These are phyloP conservation scores for Tetragnatha montana DNA, from an alignment of 2,888 invertebrate genomes.

Conservation along the genomic window DNA sequence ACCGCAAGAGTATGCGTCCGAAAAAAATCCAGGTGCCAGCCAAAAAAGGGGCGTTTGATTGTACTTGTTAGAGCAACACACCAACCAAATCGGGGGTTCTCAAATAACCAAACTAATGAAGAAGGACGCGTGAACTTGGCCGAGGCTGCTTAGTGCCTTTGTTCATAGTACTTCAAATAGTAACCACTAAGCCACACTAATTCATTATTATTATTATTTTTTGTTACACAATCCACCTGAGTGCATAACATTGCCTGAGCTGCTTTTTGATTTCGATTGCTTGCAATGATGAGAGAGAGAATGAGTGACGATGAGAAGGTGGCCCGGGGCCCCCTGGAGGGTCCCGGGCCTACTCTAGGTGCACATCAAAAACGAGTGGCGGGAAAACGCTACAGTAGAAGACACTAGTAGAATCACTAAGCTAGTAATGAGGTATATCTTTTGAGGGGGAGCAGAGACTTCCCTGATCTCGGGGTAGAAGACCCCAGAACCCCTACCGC, in stretches of 20 bases:
- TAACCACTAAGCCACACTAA: constrained; percentile 70
- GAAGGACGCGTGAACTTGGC: constrained; percentile 60
- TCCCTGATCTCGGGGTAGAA: constrained; percentile 25
- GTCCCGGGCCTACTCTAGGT: constrained; percentile 59
- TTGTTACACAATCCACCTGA: constrained; percentile 70
- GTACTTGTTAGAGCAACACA: neutral
- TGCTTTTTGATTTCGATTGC: constrained; percentile 71
- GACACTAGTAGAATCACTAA: constrained; percentile 65
- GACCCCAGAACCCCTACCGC: neutral
- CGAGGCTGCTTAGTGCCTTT: constrained; percentile 70
- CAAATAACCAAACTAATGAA: neutral
- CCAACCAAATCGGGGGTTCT: neutral
- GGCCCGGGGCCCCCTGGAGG: constrained; percentile 47
- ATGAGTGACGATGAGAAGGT: constrained; percentile 70
- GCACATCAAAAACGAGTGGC: constrained; percentile 71
- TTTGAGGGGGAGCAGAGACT: constrained; percentile 49
- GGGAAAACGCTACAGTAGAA: constrained; percentile 71
- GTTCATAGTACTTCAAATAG: constrained; percentile 66
- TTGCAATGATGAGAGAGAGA: constrained; percentile 70
- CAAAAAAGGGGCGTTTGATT: constrained; percentile 19
- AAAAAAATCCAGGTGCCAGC: constrained; percentile 55
- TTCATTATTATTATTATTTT: constrained; percentile 44
- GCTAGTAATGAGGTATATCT: constrained; percentile 71
- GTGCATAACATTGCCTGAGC: constrained; percentile 71
- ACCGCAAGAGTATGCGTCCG: neutral